Percentiles rank a stretch among this genome's conserved stretches.
phyloP scores from a whole-genome alignment of 2,797 vertebrate species.

The Vireo griseus region DNA sequence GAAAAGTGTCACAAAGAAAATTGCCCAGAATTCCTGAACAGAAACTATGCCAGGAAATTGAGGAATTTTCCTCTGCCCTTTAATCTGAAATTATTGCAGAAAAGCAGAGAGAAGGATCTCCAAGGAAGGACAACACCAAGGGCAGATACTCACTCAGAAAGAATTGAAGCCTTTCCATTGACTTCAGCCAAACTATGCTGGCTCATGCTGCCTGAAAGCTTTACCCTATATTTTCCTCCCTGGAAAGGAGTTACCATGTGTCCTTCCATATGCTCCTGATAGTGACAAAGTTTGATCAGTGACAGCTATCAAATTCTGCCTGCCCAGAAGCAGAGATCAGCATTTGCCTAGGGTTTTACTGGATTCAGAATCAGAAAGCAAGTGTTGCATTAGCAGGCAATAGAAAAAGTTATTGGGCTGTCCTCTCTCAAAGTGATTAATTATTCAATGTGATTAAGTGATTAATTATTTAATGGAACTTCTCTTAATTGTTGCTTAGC shows the following conservation, averaged over 20 bases:
- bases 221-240: neutral
- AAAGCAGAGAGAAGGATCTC: neutral
- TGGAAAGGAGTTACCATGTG: neutral
- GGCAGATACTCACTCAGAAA: rapidly evolving
- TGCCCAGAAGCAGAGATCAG: neutral
- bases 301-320: neutral
- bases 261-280: neutral
- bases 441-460: neutral
- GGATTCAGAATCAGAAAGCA: neutral
- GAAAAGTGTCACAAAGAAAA: neutral
- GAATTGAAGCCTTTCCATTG: neutral
- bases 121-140: neutral
- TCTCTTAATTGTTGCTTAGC: neutral
- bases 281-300: neutral
- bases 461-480: neutral
- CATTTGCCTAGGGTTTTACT: neutral
- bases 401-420: neutral
- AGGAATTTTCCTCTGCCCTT: neutral
- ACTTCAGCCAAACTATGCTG: neutral
- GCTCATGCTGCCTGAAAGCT: neutral
- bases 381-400: neutral
- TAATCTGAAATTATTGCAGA: neutral
- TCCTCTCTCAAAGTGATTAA: neutral
- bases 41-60: neutral
- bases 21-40: neutral